These are phyloP conservation scores for Polydrusus cervinus DNA, from an alignment of 2,888 invertebrate species.

Conservation along the genomic window DNA sequence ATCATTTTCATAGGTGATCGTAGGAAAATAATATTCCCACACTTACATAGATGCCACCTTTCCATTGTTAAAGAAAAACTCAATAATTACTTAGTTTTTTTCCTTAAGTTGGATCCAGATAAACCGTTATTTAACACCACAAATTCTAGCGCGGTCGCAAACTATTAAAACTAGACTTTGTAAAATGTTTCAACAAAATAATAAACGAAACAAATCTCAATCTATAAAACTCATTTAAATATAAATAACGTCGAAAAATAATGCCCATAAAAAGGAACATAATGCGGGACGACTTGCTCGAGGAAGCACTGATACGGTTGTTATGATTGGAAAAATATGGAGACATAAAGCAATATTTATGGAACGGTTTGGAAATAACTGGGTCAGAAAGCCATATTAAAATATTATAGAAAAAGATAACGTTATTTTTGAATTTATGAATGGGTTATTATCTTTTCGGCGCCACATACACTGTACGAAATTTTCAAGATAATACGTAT, in stretches of 20 bases:
- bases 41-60: too few species aligned
- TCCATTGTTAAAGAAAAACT: too few species aligned
- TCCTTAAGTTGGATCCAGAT: too few species aligned
- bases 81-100: too few species aligned
- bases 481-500: too few species aligned
- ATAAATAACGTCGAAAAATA: conserved; percentile 13
- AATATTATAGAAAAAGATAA: conserved; percentile 3
- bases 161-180: too few species aligned
- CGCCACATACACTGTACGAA: too few species aligned
- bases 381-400: conserved; percentile 24
- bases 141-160: too few species aligned
- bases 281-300: conserved; percentile 15
- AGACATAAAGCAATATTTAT: conserved; percentile 38
- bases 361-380: conserved; percentile 12
- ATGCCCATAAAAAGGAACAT: conserved; percentile 22
- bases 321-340: conserved; percentile 38
- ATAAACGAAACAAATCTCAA: background rate
- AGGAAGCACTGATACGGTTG: conserved; percentile 26
- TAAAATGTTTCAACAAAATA: background rate
- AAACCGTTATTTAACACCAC: too few species aligned
- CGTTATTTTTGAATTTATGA: conserved; percentile 4
- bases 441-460: background rate
- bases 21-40: too few species aligned
- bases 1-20: too few species aligned
- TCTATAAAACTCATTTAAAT: background rate